Percentiles rank a stretch among this genome's conserved stretches.
Evolutionary conservation across 2,113 vertebrate species (phyloP).

Genomic region (Polypterus bichir): DNA sequence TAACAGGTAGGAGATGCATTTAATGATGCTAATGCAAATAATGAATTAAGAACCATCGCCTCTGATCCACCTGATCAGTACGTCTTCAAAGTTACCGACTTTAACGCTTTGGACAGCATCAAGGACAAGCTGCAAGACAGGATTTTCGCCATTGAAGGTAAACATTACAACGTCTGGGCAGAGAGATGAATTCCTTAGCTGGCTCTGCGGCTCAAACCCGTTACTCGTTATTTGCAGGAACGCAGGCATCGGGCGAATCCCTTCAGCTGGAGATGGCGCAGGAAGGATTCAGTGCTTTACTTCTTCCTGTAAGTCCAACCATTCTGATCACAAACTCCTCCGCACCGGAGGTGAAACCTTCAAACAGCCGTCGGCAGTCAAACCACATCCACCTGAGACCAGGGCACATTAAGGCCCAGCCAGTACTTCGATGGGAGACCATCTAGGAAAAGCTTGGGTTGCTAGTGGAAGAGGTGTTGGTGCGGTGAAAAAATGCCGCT

Average conservation of each 20-base stretch:
- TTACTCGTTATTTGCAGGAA: constrained; percentile 18
- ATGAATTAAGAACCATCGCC: constrained; percentile 30
- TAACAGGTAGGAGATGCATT: constrained; percentile 34
- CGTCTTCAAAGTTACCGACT: constrained; percentile 32
- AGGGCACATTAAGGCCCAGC: too few relatives aligned
- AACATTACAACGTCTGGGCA: not conserved
- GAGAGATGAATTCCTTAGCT: too few relatives aligned
- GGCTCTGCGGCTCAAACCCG: too few relatives aligned
- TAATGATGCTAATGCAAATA: not conserved
- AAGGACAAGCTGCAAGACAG: constrained; percentile 33
- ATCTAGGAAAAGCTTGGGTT: too few relatives aligned
- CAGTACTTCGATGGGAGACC: too few relatives aligned
- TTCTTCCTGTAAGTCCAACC: constrained; percentile 25
- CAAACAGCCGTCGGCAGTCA: not conserved
- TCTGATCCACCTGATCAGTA: constrained; percentile 22
- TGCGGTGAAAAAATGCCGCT: too few relatives aligned
- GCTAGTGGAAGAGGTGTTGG: too few relatives aligned
- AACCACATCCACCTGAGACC: not conserved
- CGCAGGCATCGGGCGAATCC: constrained; percentile 6
- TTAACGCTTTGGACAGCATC: constrained; percentile 26
- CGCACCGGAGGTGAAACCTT: not conserved
- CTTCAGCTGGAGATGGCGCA: constrained; percentile 38
- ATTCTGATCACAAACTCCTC: not conserved
- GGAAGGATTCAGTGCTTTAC: constrained; percentile 34
- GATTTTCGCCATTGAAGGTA: constrained; percentile 43